phyloP scores from a whole-genome alignment of 1,140 invertebrate genomes.

The Brachionus paranguensis region DNA sequence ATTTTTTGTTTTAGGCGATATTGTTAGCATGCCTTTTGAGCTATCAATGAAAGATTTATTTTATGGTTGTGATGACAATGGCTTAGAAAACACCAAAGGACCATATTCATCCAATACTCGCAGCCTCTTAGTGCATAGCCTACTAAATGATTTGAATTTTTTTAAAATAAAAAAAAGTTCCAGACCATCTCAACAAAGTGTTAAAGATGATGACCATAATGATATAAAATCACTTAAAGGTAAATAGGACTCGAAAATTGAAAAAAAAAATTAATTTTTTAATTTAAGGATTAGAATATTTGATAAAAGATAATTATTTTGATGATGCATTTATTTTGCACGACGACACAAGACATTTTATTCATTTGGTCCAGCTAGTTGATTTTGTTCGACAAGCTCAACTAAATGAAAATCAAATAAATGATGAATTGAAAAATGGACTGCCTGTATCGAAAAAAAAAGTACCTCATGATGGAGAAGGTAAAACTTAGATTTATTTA shows the following conservation, averaged over 20 bases:
- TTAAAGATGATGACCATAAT: neutral
- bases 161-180: neutral
- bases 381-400: neutral
- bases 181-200: neutral
- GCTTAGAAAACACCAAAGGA: neutral
- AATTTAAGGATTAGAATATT: neutral
- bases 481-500: neutral
- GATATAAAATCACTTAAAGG: neutral
- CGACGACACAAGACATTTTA: conserved; percentile 7
- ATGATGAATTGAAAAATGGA: neutral
- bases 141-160: neutral
- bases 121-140: neutral
- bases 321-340: conserved; percentile 36
- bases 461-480: neutral
- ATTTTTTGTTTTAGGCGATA: neutral
- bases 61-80: neutral
- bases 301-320: conserved; percentile 21
- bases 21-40: neutral
- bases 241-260: neutral
- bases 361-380: neutral
- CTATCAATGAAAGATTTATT: neutral
- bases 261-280: neutral
- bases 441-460: neutral
- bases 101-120: neutral
- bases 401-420: neutral